Evolutionary conservation across 1,140 invertebrate species (phyloP).

Genomic region (Lithobius niger): DNA sequence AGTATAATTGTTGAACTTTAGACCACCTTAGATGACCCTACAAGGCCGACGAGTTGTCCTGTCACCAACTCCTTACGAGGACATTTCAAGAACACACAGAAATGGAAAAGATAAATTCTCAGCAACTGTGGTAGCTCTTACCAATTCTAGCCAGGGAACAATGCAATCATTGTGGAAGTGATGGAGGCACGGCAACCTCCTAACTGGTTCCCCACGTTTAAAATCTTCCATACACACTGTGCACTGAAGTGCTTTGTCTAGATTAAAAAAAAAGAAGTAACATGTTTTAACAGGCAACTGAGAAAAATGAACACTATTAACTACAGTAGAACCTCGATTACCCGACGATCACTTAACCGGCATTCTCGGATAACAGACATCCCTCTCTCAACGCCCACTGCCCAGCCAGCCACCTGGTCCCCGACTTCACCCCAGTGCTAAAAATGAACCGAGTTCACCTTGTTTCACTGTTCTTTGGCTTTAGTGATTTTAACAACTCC

Average conservation of each 20-base stretch:
- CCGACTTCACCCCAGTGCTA: too few species aligned
- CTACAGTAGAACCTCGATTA: too few species aligned
- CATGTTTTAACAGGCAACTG: too few species aligned
- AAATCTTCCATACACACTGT: constrained; percentile 97
- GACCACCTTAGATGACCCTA: not conserved
- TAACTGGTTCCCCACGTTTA: constrained; percentile 62
- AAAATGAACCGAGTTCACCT: too few species aligned
- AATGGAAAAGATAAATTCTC: not conserved
- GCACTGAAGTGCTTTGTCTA: constrained; percentile 71
- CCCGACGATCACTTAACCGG: too few species aligned
- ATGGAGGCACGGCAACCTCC: constrained; percentile 78
- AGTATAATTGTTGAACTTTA: not conserved
- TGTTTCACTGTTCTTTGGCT: too few species aligned
- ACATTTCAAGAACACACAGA: too few species aligned
- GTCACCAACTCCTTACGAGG: not conserved
- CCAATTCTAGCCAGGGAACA: constrained; percentile 83
- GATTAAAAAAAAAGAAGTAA: constrained; percentile 4
- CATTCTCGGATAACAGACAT: too few species aligned
- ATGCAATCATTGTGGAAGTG: constrained; percentile 87
- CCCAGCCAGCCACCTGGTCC: too few species aligned
- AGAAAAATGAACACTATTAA: too few species aligned
- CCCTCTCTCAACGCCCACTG: too few species aligned
- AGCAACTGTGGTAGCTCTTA: constrained; percentile 35
- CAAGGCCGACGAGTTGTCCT: not conserved
- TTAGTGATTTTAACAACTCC: too few species aligned